phyloP scores from a whole-genome alignment of 2,113 vertebrate genomes.

The Siphamia tubifer region DNA sequence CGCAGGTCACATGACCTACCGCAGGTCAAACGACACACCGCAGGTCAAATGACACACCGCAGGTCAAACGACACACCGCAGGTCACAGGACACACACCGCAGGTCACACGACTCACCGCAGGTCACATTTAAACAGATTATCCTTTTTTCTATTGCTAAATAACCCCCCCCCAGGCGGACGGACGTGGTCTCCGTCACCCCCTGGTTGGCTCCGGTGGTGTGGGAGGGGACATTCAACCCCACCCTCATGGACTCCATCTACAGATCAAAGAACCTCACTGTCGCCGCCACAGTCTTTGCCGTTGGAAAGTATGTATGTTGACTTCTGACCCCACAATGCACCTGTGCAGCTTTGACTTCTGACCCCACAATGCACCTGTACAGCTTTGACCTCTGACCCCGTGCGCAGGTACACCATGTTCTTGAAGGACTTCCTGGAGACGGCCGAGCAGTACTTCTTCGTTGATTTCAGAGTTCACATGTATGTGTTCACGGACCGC shows the following conservation, averaged over 20 bases:
- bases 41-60: too few relatives aligned
- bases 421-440: constrained; percentile 74
- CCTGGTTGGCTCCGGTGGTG: constrained; percentile 81
- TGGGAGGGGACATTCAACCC: constrained; percentile 81
- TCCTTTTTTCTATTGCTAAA: too few relatives aligned
- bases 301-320: constrained; percentile 80
- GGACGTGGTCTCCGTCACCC: constrained; percentile 76
- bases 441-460: constrained; percentile 81
- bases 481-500: constrained; percentile 80
- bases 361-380: neutral
- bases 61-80: too few relatives aligned
- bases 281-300: constrained; percentile 80
- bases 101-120: too few relatives aligned
- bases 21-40: too few relatives aligned
- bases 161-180: too few relatives aligned
- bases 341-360: too few relatives aligned
- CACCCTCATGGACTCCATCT: constrained; percentile 53
- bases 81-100: too few relatives aligned
- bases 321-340: too few relatives aligned
- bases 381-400: neutral
- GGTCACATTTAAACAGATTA: neutral
- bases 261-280: constrained; percentile 68
- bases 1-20: too few relatives aligned
- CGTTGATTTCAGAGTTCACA: constrained; percentile 68
- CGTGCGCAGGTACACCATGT: constrained; percentile 72